phyloP scores from a whole-genome alignment of 2,113 vertebrate species.

The crab-eating macaque (Macaca fascicularis) region T2T-MFA8v1.1 NC_088380.1:145585001-145585500 shows the following conservation, averaged over 20 bases:
- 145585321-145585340: neutral
- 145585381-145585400: conserved; percentile 8
- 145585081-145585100: neutral
- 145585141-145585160: conserved; percentile 34
- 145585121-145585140: neutral
- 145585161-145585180: conserved; percentile 4
- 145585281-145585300: neutral
- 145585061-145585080: neutral
- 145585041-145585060: neutral
- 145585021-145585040: neutral
- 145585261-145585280: neutral
- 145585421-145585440: neutral
- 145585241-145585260: neutral
- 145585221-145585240: neutral
- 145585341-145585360: neutral
- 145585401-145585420: neutral
- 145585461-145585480: conserved; percentile 6
- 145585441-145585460: neutral
- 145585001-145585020: conserved; percentile 25
- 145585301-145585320: neutral
- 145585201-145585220: neutral
- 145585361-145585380: neutral
- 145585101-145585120: neutral
- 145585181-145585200: neutral
- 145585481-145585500: conserved; percentile 49